Percentiles rank a stretch among this genome's conserved stretches.
These are phyloP conservation scores for Aulostomus chinensis DNA, from an alignment of 2,797 vertebrate genomes.

Conservation along the genomic window DNA sequence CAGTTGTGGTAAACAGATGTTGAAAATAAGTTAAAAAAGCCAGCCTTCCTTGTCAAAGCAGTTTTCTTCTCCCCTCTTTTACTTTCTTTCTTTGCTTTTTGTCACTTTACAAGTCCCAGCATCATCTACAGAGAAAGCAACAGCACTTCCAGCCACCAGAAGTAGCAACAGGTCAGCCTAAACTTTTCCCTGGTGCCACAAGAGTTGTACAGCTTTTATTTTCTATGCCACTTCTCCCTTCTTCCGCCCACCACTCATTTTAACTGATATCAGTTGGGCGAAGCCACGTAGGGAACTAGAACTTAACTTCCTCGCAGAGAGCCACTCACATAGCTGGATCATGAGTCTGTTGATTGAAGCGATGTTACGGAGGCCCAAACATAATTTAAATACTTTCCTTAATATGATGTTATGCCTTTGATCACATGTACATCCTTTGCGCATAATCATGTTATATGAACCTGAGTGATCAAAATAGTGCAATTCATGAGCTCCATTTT, in stretches of 20 bases:
- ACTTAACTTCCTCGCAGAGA: constrained; percentile 42
- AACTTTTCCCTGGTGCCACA: constrained; percentile 55
- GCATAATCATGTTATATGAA: constrained; percentile 21
- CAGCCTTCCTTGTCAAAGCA: constrained; percentile 22
- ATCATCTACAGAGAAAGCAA: constrained; percentile 45
- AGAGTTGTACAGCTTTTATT: constrained; percentile 77
- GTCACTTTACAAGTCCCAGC: constrained; percentile 36
- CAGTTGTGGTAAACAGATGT: constrained; percentile 28
- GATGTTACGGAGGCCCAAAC: constrained; percentile 21
- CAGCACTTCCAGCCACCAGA: constrained; percentile 49
- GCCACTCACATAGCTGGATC: constrained; percentile 31
- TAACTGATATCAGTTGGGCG: constrained; percentile 36
- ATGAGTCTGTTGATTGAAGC: constrained; percentile 27
- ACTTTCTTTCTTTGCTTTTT: constrained; percentile 37
- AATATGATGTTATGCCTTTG: constrained; percentile 14
- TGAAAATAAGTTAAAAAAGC: constrained; percentile 28
- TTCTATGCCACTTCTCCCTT: constrained; percentile 37
- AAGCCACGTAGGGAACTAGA: constrained; percentile 14
- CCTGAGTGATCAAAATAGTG: constrained; percentile 44
- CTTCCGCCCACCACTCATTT: constrained; percentile 31
- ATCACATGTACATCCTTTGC: constrained; percentile 12
- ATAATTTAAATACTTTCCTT: constrained; percentile 40
- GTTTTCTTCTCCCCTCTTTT: constrained; percentile 12
- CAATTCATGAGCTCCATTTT: constrained; percentile 47
- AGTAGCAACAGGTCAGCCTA: constrained; percentile 59